Base-by-base conservation (phyloP, 2,113 vertebrate genomes). In the Dascyllus trimaculatus region DNA sequence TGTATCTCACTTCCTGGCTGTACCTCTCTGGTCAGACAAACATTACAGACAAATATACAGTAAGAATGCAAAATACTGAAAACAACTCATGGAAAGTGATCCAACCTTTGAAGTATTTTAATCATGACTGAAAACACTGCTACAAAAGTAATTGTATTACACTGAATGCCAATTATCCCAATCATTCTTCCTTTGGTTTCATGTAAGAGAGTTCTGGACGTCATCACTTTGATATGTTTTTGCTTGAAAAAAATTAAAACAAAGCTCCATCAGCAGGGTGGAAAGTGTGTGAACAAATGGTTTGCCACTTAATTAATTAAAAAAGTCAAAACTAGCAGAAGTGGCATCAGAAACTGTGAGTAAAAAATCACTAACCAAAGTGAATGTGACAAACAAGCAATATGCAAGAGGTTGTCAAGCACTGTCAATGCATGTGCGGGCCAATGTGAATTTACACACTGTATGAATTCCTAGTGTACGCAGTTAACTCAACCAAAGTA, bases 111-210 rank as follows among this genome's bases (percentile, higher is more conserved):
- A 75, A 35, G 21, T 61, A 58, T 75, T 8, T 38, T 75, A 57
- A 67, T 84, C 66, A 68, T 38, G 62, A 18, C 54, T 17, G 48
- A 21, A 57, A 65, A 65, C 63, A 21, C 11, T 40, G 17, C 46
- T 11, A 7, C 49, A 52, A 51, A 51, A 4, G 29, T 63, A 58
- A 57, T 68, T 59, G 9, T 51, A 4, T 62, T 45, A 13, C 4
- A 3, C 21, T 64, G 46, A 64, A 14, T 26, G 19, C 4, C 38
- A 78, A 7, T 54, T 51, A 25, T 78, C 18, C 1, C 4, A 21
- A 46, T 32, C 17, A 9, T n/a, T 54, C 15, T 60, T 68, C 60
- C n/a, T 54, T 32, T 15, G 29, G 1, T 80, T 43, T 4, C 25
- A 5, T 53, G 21, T 11, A 53, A 29, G 11, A 52, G 18, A 32